phyloP scores from a whole-genome alignment of 2,888 invertebrate species.

The Ophion slaviceki region DNA sequence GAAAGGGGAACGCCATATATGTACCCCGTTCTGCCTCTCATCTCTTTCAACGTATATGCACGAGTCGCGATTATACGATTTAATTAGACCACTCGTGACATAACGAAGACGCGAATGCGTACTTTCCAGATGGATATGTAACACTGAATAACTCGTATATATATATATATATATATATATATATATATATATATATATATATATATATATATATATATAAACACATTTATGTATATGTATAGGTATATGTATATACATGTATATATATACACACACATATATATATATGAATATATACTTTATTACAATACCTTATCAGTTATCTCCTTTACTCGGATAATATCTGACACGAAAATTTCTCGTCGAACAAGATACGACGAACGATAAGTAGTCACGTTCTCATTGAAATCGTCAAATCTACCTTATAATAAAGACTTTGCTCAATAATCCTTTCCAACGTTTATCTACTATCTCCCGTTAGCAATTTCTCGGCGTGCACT shows the following conservation, averaged over 20 bases:
- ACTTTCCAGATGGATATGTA: background rate
- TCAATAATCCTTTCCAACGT: background rate
- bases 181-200: too few relatives aligned
- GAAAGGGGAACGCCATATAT: constrained; percentile 8
- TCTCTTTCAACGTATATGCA: background rate
- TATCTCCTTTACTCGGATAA: constrained; percentile 20
- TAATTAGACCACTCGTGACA: constrained; percentile 56
- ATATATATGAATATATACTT: background rate
- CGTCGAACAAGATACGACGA: constrained; percentile 15
- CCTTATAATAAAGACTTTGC: background rate
- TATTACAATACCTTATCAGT: background rate
- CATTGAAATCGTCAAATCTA: constrained; percentile 5
- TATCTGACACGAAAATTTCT: background rate
- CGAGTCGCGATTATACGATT: constrained; percentile 53
- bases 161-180: too few relatives aligned
- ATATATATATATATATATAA: too few relatives aligned
- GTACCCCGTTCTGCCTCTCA: background rate
- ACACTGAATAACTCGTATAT: constrained; percentile 6
- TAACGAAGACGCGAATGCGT: constrained; percentile 4
- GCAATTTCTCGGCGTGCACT: too few relatives aligned
- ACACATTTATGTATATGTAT: too few relatives aligned
- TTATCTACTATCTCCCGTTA: background rate
- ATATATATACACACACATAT: too few relatives aligned
- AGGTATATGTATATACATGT: too few relatives aligned
- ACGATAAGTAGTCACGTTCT: constrained; percentile 21